Conservation (phyloP, 2,888 invertebrate species). For the Clusia tigrina region DNA sequence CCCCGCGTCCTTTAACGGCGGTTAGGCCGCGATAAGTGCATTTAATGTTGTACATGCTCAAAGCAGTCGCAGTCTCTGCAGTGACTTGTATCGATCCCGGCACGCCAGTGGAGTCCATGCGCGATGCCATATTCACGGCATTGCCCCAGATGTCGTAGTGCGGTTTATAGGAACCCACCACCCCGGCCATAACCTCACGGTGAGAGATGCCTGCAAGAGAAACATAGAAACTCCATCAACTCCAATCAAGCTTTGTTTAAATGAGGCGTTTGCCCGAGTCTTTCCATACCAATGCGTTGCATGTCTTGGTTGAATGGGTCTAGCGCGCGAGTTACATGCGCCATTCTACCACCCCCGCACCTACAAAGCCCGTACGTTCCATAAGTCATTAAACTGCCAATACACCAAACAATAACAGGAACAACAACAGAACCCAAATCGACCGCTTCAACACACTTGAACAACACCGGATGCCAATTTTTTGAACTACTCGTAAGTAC, state of each 20-base stretch:
- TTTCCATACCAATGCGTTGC: constrained; percentile 53
- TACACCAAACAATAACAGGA: too few species aligned
- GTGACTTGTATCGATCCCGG: constrained; percentile 82
- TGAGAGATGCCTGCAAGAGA: constrained; percentile 78
- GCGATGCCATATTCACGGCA: constrained; percentile 94
- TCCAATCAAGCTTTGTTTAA: background rate
- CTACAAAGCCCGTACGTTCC: too few species aligned
- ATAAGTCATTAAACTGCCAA: too few species aligned
- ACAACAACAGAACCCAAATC: too few species aligned
- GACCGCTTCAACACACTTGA: too few species aligned
- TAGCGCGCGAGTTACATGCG: constrained; percentile 75
- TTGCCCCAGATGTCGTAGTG: constrained; percentile 98
- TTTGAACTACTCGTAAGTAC: too few species aligned
- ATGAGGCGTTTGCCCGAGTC: background rate
- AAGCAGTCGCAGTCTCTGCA: constrained; percentile 74
- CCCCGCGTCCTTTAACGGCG: constrained; percentile 74
- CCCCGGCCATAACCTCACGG: constrained; percentile 92
- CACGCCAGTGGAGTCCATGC: constrained; percentile 93
- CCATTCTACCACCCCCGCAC: too few species aligned
- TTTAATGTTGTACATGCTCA: constrained; percentile 73
- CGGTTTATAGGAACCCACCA: constrained; percentile 92
- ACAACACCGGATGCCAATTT: too few species aligned
- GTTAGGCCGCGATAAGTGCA: constrained; percentile 76
- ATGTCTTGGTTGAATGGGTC: constrained; percentile 68
- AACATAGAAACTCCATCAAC: background rate